Evolutionary conservation across 2,797 vertebrate genomes (phyloP), one percentile per base, ranked within the genome.

Genomic region (Cynopterus sphinx): DNA sequence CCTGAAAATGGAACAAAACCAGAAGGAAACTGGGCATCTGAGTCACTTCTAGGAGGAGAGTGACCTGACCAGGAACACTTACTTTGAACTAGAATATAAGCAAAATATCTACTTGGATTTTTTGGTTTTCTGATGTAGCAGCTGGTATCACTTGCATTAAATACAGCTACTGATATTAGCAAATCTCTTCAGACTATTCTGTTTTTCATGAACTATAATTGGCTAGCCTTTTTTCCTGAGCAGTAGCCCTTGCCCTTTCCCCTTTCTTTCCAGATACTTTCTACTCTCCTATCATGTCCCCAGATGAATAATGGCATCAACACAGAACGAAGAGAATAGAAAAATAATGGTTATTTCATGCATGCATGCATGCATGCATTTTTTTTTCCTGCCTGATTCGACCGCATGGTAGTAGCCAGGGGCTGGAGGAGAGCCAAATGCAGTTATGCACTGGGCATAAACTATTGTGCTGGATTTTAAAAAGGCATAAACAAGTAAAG

Each of bases 361-460:
- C 53, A 59, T 13, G 17, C n/a, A 10, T 19, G 4, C 24, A 5
- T 57, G 9, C 39, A 71, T 88, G 61, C 55, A 73, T 88, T 92
- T 41, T 87, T 49, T 51, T 49, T 8, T 28, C 49, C 41, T 51
- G 31, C 43, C 26, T 68, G 57, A 92, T 86, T 93, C 67, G 63
- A 49, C 46, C 16, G 2, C 39, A 9, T 22, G 12, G n/a, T 15
- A 9, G 41, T 49, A 74, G 43, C 41, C 55, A 61, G 53, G 10
- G 51, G 9, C 43, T 90, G 75, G 65, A 79, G 67, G 24, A 33
- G 57, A 87, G 28, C 86, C 82, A 55, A 90, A 68, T 19, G 61
- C 22, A 81, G 95, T 26, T 89, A 61, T 85, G 70, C n/a, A 55
- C 57, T 94, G 61, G 70, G 63, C 84, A 91, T 71, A 53, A 31